phyloP scores from a whole-genome alignment of 2,113 vertebrate genomes.

The Oryctolagus cuniculus region mOryCun1.1 NC_091432.1:195706001-195706500 shows the following conservation, averaged over 20 bases:
- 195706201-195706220: constrained; percentile 2
- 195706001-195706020: not conserved
- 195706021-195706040: not conserved
- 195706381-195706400: constrained; percentile 34
- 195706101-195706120: not conserved
- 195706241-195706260: not conserved
- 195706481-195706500: constrained; percentile 56
- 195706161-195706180: not conserved
- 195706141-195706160: not conserved
- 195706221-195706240: not conserved
- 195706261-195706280: not conserved
- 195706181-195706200: not conserved
- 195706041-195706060: not conserved
- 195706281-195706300: not conserved
- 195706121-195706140: constrained; percentile 13
- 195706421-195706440: not conserved
- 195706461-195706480: not conserved
- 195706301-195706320: not conserved
- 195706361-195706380: not conserved
- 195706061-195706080: not conserved
- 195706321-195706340: constrained; percentile 14
- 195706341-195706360: not conserved
- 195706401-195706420: not conserved
- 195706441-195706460: not conserved
- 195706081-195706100: not conserved